These are phyloP conservation scores for Uropsilus gracilis DNA, from an alignment of 2,113 vertebrate species.

Conservation along the genomic window DNA sequence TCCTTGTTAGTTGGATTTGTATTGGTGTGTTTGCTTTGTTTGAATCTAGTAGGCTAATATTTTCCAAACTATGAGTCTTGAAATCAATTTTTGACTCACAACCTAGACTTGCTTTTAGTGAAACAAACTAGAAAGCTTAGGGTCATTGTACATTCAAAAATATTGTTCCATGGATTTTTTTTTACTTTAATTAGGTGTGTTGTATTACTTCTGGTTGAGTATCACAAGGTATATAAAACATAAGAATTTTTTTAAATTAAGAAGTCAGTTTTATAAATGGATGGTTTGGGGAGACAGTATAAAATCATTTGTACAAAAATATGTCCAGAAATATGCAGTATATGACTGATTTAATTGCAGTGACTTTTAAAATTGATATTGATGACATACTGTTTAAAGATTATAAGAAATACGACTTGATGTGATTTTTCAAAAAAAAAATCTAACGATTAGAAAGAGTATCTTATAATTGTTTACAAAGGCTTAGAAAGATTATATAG, in stretches of 20 bases:
- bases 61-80: not conserved
- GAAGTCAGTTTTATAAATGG: not conserved
- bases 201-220: not conserved
- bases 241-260: too few relatives aligned
- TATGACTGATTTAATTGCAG: not conserved
- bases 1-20: not conserved
- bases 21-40: not conserved
- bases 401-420: not conserved
- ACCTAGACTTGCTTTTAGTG: not conserved
- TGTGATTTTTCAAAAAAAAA: constrained; percentile 5
- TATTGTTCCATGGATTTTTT: not conserved
- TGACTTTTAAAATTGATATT: constrained; percentile 23
- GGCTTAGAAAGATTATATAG: not conserved
- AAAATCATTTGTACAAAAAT: constrained; percentile 23
- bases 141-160: not conserved
- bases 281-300: not conserved
- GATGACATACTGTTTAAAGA: not conserved
- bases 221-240: too few relatives aligned
- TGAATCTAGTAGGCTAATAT: not conserved
- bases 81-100: not conserved
- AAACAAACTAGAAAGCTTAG: not conserved
- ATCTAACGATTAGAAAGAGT: not conserved
- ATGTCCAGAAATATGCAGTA: not conserved
- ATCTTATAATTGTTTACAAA: not conserved
- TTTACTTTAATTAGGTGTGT: not conserved